These are phyloP conservation scores for Apomyelois bistriatella DNA, from an alignment of 2,888 invertebrate genomes.

Conservation along the genomic window DNA sequence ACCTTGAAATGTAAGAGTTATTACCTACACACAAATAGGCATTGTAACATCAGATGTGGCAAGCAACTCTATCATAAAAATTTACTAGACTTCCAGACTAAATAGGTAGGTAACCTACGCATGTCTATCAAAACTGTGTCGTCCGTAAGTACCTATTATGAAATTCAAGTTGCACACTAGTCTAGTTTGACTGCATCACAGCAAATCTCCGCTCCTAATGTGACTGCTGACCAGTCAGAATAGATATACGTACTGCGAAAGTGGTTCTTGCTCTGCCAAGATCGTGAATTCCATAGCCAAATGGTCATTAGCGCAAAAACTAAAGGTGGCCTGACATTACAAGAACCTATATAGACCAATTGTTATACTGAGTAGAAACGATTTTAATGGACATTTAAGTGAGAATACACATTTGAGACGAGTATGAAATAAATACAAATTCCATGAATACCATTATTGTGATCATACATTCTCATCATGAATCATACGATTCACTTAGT, in stretches of 20 bases:
- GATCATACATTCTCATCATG: too few species aligned
- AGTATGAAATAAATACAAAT: neutral
- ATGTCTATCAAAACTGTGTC: constrained; percentile 20
- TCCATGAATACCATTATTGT: neutral
- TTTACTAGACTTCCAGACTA: too few species aligned
- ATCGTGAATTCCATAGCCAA: constrained; percentile 53
- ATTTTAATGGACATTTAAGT: constrained; percentile 8
- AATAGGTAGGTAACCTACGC: too few species aligned
- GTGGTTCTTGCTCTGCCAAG: constrained; percentile 52
- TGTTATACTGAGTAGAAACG: constrained; percentile 4
- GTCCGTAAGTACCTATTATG: constrained; percentile 32
- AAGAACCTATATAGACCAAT: constrained; percentile 27
- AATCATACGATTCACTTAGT: too few species aligned
- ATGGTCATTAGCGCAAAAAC: constrained; percentile 63
- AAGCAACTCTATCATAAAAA: too few species aligned
- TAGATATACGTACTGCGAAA: constrained; percentile 53
- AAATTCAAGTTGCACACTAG: constrained; percentile 38
- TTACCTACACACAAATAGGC: too few species aligned
- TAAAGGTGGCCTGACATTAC: constrained; percentile 34
- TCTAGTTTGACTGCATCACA: constrained; percentile 52
- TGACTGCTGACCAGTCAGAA: constrained; percentile 35
- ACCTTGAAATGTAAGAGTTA: too few species aligned
- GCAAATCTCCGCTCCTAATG: constrained; percentile 31
- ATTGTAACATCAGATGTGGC: too few species aligned
- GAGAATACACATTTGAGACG: neutral